A percentile compares a stretch with the other conserved stretches of the same genome.
Evolutionary conservation across 1,140 invertebrate species (phyloP).

Genomic region (Drosophila orena): DNA sequence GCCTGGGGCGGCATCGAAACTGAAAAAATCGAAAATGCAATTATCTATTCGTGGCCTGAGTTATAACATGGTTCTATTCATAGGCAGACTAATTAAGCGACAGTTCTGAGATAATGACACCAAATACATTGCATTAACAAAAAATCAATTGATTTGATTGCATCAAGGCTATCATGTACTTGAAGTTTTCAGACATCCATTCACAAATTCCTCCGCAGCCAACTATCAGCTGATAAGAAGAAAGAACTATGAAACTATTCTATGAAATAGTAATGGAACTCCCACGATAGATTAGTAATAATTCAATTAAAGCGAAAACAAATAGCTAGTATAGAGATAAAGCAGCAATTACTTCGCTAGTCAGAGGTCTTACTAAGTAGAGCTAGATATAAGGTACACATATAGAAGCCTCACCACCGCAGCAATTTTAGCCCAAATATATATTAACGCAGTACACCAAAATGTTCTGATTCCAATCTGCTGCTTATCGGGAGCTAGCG

Average conservation of each 20-base stretch:
- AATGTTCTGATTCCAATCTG: constrained; percentile 42
- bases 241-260: neutral
- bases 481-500: constrained; percentile 34
- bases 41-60: constrained; percentile 25
- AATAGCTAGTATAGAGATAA: neutral
- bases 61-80: constrained; percentile 20
- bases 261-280: constrained; percentile 5
- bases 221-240: constrained; percentile 15
- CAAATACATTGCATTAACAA: neutral
- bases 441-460: constrained; percentile 20
- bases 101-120: neutral
- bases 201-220: constrained; percentile 9
- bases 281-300: constrained; percentile 1
- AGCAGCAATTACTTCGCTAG: neutral
- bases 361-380: no score
- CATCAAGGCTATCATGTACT: neutral
- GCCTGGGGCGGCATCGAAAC: constrained; percentile 15
- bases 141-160: neutral
- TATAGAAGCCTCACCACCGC: neutral
- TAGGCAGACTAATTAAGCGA: neutral
- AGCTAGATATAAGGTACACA: neutral
- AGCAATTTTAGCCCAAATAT: constrained; percentile 8
- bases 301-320: neutral
- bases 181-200: constrained; percentile 4
- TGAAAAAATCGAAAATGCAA: constrained; percentile 59